These are phyloP conservation scores for Threskiornis aethiopicus DNA, from an alignment of 2,797 vertebrate genomes.

Conservation along the genomic window DNA sequence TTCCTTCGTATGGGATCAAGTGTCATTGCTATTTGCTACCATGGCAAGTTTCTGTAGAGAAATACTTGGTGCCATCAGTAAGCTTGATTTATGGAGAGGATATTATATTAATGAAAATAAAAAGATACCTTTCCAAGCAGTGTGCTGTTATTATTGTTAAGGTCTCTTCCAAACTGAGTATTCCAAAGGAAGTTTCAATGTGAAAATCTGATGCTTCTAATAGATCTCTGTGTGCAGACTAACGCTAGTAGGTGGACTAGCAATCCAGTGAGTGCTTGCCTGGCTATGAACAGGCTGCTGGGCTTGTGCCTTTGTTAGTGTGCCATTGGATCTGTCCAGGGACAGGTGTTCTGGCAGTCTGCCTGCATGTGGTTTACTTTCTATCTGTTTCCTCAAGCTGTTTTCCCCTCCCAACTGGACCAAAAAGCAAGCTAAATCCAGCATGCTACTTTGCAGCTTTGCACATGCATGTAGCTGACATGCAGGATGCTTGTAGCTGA, in stretches of 20 bases:
- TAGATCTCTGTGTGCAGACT: not conserved
- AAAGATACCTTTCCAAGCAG: not conserved
- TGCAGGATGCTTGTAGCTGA: not conserved
- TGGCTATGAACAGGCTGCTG: not conserved
- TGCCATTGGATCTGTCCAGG: not conserved
- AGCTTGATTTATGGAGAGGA: not conserved
- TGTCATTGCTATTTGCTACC: not conserved
- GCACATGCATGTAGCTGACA: not conserved
- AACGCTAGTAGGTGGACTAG: not conserved
- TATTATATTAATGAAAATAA: not conserved
- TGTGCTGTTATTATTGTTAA: not conserved
- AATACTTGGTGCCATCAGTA: not conserved
- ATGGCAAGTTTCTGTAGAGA: not conserved
- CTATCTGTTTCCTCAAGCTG: not conserved
- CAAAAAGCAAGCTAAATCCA: not conserved
- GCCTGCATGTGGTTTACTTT: not conserved
- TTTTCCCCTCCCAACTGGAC: not conserved
- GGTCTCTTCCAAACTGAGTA: not conserved
- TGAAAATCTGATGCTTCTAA: not conserved
- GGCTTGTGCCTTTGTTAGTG: not conserved
- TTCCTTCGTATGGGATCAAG: not conserved
- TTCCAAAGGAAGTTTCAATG: not conserved
- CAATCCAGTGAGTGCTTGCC: not conserved
- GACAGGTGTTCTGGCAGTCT: not conserved
- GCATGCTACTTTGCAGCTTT: not conserved